Evolutionary conservation across 2,797 vertebrate genomes (phyloP).

Genomic region (Danio tinwini): DNA sequence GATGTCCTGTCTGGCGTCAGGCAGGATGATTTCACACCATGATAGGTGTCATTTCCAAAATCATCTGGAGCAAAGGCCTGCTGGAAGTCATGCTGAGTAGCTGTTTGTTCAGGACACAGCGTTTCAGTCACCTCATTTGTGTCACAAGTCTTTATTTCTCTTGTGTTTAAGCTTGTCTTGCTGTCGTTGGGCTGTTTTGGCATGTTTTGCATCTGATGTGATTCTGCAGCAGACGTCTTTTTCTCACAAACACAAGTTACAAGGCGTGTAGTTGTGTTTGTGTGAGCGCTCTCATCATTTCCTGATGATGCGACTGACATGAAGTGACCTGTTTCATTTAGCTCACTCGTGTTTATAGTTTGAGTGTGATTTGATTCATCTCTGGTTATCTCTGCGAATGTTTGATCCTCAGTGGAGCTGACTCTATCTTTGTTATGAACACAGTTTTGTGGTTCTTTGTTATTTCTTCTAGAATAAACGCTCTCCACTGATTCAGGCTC

Average conservation of each 20-base stretch:
- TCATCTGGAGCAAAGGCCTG: conserved; percentile 7
- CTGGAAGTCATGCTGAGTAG: conserved; percentile 1
- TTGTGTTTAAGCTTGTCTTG: conserved; percentile 42
- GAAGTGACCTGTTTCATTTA: background rate
- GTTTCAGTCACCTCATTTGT: conserved; percentile 15
- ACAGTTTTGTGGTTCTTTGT: background rate
- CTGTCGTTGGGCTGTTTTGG: conserved; percentile 49
- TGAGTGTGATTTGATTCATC: conserved; percentile 10
- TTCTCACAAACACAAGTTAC: background rate
- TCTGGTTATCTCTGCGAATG: conserved; percentile 24
- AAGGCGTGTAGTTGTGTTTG: conserved; percentile 23
- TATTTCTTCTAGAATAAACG: background rate
- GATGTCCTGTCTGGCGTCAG: conserved; percentile 24
- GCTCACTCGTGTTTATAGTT: conserved; percentile 11
- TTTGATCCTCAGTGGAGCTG: conserved; percentile 9
- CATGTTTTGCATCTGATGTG: conserved; percentile 34
- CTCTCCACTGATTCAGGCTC: conserved; percentile 11
- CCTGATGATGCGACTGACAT: conserved; percentile 11
- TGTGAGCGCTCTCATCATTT: conserved; percentile 51
- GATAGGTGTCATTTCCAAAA: background rate
- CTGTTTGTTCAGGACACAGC: conserved; percentile 31
- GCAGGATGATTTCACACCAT: background rate
- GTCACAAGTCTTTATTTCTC: conserved; percentile 42
- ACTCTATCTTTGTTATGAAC: background rate
- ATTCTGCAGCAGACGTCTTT: conserved; percentile 12